Evolutionary conservation across 2,113 vertebrate species (phyloP).

Genomic region (Varanus salvator): DNA sequence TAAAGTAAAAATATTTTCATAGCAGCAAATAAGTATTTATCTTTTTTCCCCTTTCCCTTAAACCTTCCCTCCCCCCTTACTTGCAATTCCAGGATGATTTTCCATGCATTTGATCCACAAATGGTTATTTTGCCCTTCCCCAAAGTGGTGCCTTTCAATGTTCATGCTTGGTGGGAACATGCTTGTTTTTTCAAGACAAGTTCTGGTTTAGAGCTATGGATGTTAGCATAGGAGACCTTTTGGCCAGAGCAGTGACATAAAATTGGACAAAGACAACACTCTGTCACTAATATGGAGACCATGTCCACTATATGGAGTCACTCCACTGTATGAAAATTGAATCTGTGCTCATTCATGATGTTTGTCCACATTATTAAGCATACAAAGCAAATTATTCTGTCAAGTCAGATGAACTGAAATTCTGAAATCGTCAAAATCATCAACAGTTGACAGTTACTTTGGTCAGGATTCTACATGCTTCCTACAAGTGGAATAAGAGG

Average conservation of each 20-base stretch:
- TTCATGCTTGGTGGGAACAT: too few relatives aligned
- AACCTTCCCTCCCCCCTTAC: not conserved
- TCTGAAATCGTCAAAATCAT: not conserved
- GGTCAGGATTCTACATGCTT: not conserved
- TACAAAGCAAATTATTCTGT: not conserved
- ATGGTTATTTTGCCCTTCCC: not conserved
- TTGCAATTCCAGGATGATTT: not conserved
- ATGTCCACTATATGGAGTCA: too few relatives aligned
- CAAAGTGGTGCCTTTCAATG: too few relatives aligned
- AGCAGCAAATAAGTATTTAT: not conserved
- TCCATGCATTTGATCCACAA: not conserved
- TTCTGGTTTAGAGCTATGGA: not conserved
- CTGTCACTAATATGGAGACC: not conserved
- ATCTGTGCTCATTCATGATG: not conserved
- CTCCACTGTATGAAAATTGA: not conserved
- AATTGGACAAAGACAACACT: not conserved
- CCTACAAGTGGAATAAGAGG: not conserved
- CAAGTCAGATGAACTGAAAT: not conserved
- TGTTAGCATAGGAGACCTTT: not conserved
- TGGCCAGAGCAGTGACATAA: not conserved
- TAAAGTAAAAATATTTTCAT: not conserved
- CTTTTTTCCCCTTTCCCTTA: not conserved
- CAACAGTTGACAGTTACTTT: not conserved
- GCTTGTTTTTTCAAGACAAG: slow-evolving; percentile 36
- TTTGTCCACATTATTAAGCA: not conserved